Evolutionary conservation across 2,888 invertebrate genomes (phyloP), one percentile per base, ranked within the genome.

Genomic region (Actias luna): DNA sequence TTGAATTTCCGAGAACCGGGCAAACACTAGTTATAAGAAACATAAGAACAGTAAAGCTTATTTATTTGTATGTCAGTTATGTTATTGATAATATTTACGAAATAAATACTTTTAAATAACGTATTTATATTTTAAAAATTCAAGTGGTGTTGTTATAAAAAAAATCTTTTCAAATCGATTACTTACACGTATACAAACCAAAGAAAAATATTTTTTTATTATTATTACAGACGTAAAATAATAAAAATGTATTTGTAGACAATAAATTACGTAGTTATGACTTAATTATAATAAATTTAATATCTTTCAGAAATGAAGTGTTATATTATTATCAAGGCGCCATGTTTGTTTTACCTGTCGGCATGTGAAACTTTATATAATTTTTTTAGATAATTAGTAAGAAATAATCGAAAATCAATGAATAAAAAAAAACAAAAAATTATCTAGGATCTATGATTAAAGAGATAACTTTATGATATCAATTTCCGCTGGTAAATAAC

Each of bases 301-400:
- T n/a, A 42, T 1, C 42, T 42, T 1, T 50, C 25, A 50, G 12
- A 46, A 25, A 25, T 25, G 0, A 3, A 50, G 22, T 8, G 25
- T 25, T n/a, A 55, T n/a, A 29, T 55, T 55, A 29, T 55, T 55
- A 29, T n/a, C 55, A 7, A 55, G 29, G 55, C 55, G 55, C 55
- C 18, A 52, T 42, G 12, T 50, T 50, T 50, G 12, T 63, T 63
- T 52, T 63, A 61, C 55, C 61, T 63, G 68, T 60, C 59, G 68
- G 68, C 65, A 64, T 62, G 4, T n/a, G 2, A 55, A n/a, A 55
- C 16, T 55, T 29, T 55, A 29, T 55, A 55, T 29, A 52, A 16
- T 52, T 52, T 29, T 29, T n/a, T n/a, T n/a, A n/a, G 52, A 52
- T 52, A 52, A 52, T 22, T 7, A 2, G 16, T 8, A 55, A 52